Base-by-base conservation (phyloP, 2,797 vertebrate genomes). In the Aselliscus stoliczkanus region DNA sequence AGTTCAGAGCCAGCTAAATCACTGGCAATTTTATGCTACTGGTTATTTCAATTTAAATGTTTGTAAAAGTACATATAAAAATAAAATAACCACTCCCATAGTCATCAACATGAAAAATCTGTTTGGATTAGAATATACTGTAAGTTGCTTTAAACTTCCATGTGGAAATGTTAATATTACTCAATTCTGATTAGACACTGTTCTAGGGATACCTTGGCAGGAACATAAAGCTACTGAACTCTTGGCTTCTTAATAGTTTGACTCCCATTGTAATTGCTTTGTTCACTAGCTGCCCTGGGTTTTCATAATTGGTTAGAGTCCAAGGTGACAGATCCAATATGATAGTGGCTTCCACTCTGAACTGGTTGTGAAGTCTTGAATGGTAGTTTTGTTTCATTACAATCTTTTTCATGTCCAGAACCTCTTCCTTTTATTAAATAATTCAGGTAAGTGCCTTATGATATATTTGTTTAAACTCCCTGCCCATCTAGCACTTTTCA, bases 1-100 rank as follows among this genome's bases (percentile, higher is more conserved):
- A 98, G 98, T 98, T 98, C 96, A 93, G 90, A 97, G 96, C 86
- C 47, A 20, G 92, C 95, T 98, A 97, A 98, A 98, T 98, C 97
- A 97, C 95, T 95, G 84, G 97, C 97, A 98, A 97, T 98, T 98
- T 98, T 98, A 96, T 98, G 97, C 97, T 98, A 96, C 96, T 96
- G 97, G 97, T 98, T 98, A 98, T 98, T 98, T 98, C 96, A 97
- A 95, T 98, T 98, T 97, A 96, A 97, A 98, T 98, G 97, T 98
- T 98, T 98, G 92, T 96, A 98, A 98, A 98, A 97, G 97, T 94
- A 97, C 96, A 96, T 95, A 92, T 97, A 98, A 97, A 97, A 97
- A 95, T 29, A 91, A 98, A 98, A 98, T 97, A 98, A 96, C 91
- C 96, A 97, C 97, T 98, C 96, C 96, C 96, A 96, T 92, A 98